Evolutionary conservation across 2,113 vertebrate species (phyloP).

Genomic region (Marmota flaviventris): DNA sequence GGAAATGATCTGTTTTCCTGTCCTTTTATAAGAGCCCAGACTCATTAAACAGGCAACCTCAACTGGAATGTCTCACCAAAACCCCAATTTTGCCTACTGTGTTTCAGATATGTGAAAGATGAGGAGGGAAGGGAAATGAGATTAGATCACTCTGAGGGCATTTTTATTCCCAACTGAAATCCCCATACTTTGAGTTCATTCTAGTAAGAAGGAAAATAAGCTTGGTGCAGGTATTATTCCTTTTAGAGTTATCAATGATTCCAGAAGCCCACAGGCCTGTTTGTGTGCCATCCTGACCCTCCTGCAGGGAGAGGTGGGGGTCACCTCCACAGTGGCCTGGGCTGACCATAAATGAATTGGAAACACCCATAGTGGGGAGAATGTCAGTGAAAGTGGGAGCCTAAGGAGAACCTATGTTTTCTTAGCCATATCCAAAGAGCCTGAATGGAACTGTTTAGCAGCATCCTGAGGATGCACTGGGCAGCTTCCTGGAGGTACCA

Average conservation of each 20-base stretch:
- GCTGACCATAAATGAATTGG: not conserved
- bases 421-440: not conserved
- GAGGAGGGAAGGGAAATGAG: not conserved
- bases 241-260: not conserved
- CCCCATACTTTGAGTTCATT: not conserved
- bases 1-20: conserved; percentile 41
- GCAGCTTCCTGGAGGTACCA: not conserved
- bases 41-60: conserved; percentile 58
- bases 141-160: not conserved
- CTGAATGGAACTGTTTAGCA: not conserved
- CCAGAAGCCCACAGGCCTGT: not conserved
- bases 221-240: not conserved
- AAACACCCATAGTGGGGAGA: not conserved
- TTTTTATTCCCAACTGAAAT: conserved; percentile 34
- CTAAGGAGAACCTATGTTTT: not conserved
- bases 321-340: not conserved
- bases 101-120: not conserved
- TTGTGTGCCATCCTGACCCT: not conserved
- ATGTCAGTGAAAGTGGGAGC: not conserved
- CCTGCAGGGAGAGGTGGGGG: not conserved
- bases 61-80: conserved; percentile 64
- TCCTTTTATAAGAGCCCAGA: conserved; percentile 61
- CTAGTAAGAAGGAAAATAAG: not conserved
- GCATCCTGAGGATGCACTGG: not conserved
- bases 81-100: conserved; percentile 25